phyloP scores from a whole-genome alignment of 1,140 invertebrate species.

The Cryptotermes secundus region DNA sequence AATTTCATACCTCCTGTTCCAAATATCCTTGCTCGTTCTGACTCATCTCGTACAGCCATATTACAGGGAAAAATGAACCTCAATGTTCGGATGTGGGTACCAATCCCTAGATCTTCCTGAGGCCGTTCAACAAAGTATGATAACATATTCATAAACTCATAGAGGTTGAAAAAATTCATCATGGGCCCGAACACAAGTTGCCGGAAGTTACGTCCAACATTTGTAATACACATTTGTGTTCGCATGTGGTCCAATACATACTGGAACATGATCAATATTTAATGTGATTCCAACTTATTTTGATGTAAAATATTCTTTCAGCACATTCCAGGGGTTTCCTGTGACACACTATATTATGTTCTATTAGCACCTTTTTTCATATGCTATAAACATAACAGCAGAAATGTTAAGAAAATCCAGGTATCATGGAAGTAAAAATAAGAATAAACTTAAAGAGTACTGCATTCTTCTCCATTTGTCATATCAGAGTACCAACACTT shows the following conservation, averaged over 20 bases:
- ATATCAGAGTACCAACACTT: no score
- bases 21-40: constrained; percentile 61
- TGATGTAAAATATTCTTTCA: no score
- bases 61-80: constrained; percentile 82
- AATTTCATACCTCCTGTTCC: constrained; percentile 66
- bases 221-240: constrained; percentile 69
- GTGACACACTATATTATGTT: no score
- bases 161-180: constrained; percentile 79
- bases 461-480: no score
- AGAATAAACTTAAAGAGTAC: no score
- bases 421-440: no score
- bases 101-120: constrained; percentile 48
- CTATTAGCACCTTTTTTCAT: no score
- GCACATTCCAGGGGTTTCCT: no score
- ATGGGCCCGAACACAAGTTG: constrained; percentile 71
- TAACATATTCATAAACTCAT: constrained; percentile 80
- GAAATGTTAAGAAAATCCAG: no score
- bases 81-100: constrained; percentile 59
- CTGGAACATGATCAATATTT: constrained; percentile 42
- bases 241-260: constrained; percentile 74
- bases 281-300: background rate
- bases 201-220: constrained; percentile 67
- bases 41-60: constrained; percentile 60
- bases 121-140: constrained; percentile 67
- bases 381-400: no score